Conservation (phyloP, 1,140 invertebrate genomes). For the Lepidurus arcticus region DNA sequence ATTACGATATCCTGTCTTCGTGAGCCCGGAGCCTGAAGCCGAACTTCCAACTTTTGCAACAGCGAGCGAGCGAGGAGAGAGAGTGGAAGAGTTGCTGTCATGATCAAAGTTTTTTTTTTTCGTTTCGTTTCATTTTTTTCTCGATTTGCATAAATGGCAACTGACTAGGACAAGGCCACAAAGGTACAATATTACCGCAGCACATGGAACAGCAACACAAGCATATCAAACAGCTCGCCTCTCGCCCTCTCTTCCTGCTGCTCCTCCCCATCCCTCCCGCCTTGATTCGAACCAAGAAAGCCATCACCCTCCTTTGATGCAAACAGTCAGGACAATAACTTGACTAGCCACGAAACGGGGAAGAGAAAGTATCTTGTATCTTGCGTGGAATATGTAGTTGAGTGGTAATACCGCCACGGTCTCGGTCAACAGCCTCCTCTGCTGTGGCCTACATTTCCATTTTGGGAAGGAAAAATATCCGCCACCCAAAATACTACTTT, state of each 20-base stretch:
- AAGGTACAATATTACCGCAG: neutral
- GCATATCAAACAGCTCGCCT: neutral
- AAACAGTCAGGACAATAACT: neutral
- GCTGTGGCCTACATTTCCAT: slow-evolving; percentile 5
- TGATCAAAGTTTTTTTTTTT: no score
- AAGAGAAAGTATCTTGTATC: neutral
- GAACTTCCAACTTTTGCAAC: no score
- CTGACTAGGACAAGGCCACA: slow-evolving; percentile 2
- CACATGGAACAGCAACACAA: neutral
- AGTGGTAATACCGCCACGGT: slow-evolving; percentile 10
- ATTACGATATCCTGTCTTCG: no score
- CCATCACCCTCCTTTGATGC: neutral
- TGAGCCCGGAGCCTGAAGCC: no score
- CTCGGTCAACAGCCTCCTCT: slow-evolving; percentile 11
- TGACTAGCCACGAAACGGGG: neutral
- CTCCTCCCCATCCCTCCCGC: neutral
- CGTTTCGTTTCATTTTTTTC: neutral
- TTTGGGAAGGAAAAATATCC: neutral
- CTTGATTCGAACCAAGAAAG: neutral
- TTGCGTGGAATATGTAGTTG: neutral
- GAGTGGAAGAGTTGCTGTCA: no score
- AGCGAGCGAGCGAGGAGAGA: no score
- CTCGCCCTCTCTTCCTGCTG: no score
- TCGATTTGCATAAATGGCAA: neutral
- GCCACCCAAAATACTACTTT: neutral